phyloP scores from a whole-genome alignment of 2,888 invertebrate genomes.

The Odontocerum albicorne region DNA sequence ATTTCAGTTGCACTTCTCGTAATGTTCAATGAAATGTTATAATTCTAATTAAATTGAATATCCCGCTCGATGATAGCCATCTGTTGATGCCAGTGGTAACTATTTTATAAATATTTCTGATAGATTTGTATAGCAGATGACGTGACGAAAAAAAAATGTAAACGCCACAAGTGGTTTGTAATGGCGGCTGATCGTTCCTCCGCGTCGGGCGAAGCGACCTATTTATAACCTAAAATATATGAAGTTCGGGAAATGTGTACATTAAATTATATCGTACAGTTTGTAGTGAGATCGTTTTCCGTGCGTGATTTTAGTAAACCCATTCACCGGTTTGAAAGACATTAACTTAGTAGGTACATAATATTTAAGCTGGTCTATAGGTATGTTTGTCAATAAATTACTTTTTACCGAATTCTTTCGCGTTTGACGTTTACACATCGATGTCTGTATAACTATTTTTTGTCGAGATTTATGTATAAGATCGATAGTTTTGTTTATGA shows the following conservation, averaged over 20 bases:
- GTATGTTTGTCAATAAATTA: constrained; percentile 33
- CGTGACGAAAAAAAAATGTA: constrained; percentile 39
- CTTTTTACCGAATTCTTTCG: constrained; percentile 28
- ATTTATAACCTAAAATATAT: constrained; percentile 62
- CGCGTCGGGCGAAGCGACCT: constrained; percentile 58
- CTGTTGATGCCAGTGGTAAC: neutral
- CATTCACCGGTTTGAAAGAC: constrained; percentile 25
- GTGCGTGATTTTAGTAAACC: constrained; percentile 20
- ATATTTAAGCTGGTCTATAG: constrained; percentile 22
- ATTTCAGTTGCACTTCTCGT: too few species aligned
- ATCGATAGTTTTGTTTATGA: constrained; percentile 12
- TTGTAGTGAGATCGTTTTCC: constrained; percentile 36
- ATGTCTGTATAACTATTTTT: constrained; percentile 14
- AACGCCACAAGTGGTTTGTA: constrained; percentile 51
- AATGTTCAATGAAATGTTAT: too few species aligned
- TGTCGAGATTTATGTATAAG: constrained; percentile 19
- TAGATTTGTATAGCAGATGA: too few species aligned
- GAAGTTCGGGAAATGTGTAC: constrained; percentile 62
- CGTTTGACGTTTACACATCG: constrained; percentile 28
- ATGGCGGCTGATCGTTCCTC: constrained; percentile 56
- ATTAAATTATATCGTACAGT: constrained; percentile 56
- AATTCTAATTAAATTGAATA: too few species aligned
- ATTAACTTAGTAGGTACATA: constrained; percentile 27
- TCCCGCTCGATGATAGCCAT: too few species aligned
- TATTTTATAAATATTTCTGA: constrained; percentile 4